Conservation (phyloP, 2,797 vertebrate species). For the Pteronotus mesoamericanus region DNA sequence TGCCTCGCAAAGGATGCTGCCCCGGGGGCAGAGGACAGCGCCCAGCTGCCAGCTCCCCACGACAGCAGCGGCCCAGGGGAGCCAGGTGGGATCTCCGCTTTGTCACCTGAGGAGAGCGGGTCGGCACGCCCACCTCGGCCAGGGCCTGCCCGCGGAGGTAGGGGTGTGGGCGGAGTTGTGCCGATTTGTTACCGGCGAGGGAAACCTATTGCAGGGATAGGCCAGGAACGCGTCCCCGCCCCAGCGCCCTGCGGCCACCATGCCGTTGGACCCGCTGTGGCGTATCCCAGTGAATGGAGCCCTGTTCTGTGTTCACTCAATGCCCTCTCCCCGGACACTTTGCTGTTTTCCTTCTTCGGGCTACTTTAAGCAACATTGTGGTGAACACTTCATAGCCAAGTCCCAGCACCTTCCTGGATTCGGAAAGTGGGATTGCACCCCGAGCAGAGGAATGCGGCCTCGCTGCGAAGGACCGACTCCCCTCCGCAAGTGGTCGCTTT, state of each 20-base stretch:
- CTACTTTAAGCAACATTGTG: not conserved
- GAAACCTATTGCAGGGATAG: not conserved
- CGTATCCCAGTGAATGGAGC: fast-evolving
- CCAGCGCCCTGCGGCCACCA: not conserved
- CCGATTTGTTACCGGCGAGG: not conserved
- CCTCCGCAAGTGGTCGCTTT: too few species aligned
- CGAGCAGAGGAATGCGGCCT: fast-evolving
- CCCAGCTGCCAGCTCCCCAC: not conserved
- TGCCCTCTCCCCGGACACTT: not conserved
- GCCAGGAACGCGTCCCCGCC: not conserved
- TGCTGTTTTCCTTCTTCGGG: not conserved
- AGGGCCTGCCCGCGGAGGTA: too few species aligned
- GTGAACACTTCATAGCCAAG: not conserved
- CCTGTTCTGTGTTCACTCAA: fast-evolving
- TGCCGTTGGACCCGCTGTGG: fast-evolving
- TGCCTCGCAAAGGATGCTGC: fast-evolving
- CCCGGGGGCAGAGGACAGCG: too few species aligned
- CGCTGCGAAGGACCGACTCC: fast-evolving
- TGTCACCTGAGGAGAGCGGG: not conserved
- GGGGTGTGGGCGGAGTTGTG: too few species aligned
- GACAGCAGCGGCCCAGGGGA: too few species aligned
- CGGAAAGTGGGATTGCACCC: too few species aligned
- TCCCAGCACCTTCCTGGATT: not conserved
- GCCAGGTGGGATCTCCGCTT: not conserved
- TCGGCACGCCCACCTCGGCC: fast-evolving